Evolutionary conservation across 2,797 vertebrate genomes (phyloP).

Genomic region (Parotocinclus haroldoi): DNA sequence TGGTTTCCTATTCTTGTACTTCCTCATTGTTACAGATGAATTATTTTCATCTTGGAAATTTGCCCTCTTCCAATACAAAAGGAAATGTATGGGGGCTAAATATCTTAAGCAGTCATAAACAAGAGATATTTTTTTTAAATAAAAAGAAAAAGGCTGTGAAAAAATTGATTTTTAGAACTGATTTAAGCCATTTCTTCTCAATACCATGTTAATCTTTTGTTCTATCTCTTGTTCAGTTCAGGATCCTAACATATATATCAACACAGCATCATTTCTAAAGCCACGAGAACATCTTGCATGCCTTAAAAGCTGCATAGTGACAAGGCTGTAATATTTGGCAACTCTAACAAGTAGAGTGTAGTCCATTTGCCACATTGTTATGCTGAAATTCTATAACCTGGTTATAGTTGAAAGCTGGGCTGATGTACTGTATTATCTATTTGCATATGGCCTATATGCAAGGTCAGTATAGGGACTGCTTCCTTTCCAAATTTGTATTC

Average conservation of each 20-base stretch:
- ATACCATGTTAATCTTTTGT: slow-evolving; percentile 36
- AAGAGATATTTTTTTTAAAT: not conserved
- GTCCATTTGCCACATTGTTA: slow-evolving; percentile 29
- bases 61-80: slow-evolving; percentile 19
- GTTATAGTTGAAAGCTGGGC: slow-evolving; percentile 1
- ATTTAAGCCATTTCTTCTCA: slow-evolving; percentile 17
- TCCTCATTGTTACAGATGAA: no score
- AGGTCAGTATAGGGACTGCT: slow-evolving; percentile 22
- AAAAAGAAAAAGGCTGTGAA: not conserved
- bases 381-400: slow-evolving; percentile 11
- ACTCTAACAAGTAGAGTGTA: slow-evolving; percentile 12
- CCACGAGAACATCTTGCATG: slow-evolving; percentile 26
- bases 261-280: slow-evolving; percentile 20
- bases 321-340: slow-evolving; percentile 20
- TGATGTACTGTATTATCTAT: slow-evolving; percentile 25
- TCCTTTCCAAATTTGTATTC: slow-evolving; percentile 36
- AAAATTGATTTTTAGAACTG: slow-evolving; percentile 29
- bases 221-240: slow-evolving; percentile 29
- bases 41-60: slow-evolving; percentile 13
- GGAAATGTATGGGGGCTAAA: slow-evolving; percentile 11
- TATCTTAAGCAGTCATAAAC: slow-evolving; percentile 13
- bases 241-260: slow-evolving; percentile 8
- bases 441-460: slow-evolving; percentile 27
- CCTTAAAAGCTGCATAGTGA: slow-evolving; percentile 34
- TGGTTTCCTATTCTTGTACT: no score